Conservation (phyloP, 2,888 invertebrate species). For the Nesidiocoris tenuis region DNA sequence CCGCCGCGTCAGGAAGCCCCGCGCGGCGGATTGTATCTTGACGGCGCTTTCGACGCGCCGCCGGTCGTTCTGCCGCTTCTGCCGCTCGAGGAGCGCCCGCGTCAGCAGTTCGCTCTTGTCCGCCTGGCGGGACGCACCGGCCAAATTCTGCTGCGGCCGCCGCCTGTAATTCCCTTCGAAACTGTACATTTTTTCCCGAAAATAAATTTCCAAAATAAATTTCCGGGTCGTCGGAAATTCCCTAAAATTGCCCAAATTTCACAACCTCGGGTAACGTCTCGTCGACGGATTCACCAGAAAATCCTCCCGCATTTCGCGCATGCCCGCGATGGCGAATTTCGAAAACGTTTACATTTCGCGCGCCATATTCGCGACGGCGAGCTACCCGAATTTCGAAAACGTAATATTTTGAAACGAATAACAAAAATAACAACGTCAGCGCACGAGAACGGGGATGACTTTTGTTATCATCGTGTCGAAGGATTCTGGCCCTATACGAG, state of each 20-base stretch:
- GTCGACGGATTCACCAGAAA: background rate
- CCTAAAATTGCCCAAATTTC: background rate
- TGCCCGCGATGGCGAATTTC: background rate
- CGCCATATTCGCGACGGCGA: background rate
- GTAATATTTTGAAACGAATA: background rate
- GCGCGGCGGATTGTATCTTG: conserved; percentile 76
- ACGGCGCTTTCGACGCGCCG: conserved; percentile 72
- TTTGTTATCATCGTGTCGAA: conserved; percentile 21
- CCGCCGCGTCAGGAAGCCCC: conserved; percentile 72
- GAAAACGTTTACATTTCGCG: background rate
- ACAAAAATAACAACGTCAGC: conserved; percentile 5
- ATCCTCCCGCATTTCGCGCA: background rate
- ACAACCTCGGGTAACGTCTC: background rate
- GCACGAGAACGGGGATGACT: conserved; percentile 14
- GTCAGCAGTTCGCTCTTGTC: conserved; percentile 71
- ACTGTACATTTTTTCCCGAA: conserved; percentile 44
- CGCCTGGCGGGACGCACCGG: conserved; percentile 77
- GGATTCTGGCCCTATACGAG: background rate
- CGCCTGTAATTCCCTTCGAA: conserved; percentile 90
- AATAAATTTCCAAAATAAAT: too few relatives aligned
- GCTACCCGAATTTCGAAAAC: too few relatives aligned
- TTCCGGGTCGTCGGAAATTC: background rate
- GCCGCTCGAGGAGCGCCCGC: conserved; percentile 80
- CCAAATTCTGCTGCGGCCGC: conserved; percentile 83
- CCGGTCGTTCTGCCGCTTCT: conserved; percentile 81